Percentiles rank a stretch among this genome's conserved stretches.
Evolutionary conservation across 2,797 vertebrate species (phyloP).

Genomic region (Chiroxiphia lanceolata): DNA sequence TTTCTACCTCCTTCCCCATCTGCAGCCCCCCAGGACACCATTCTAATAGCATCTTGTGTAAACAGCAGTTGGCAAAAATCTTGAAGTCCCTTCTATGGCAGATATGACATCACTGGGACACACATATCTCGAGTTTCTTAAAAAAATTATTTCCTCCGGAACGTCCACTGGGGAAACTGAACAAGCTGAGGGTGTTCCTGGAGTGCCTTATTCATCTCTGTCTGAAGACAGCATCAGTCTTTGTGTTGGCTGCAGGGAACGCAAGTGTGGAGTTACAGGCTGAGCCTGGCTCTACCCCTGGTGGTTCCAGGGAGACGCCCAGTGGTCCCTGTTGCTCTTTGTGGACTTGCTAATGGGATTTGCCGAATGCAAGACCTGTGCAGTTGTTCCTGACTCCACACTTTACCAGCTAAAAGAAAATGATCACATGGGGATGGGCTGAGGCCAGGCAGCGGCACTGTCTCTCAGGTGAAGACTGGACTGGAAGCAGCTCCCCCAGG

Average conservation of each 20-base stretch:
- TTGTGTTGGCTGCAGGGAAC: neutral
- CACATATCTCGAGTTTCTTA: neutral
- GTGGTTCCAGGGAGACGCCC: neutral
- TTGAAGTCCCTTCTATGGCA: neutral
- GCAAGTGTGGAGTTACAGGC: neutral
- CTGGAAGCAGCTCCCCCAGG: neutral
- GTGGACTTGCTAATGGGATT: neutral
- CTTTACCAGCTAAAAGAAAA: neutral
- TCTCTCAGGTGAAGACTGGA: rapidly evolving
- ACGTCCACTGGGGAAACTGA: neutral
- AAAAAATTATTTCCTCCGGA: neutral
- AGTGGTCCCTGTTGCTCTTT: neutral
- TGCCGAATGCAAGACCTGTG: rapidly evolving
- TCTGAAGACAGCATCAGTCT: neutral
- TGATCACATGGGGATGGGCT: neutral
- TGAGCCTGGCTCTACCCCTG: neutral
- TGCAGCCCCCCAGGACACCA: neutral
- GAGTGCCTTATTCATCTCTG: neutral
- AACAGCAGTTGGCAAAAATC: conserved; percentile 4
- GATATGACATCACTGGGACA: neutral
- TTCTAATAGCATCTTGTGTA: neutral
- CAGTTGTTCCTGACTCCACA: neutral
- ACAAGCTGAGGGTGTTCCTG: neutral
- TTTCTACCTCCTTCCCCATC: conserved; percentile 30
- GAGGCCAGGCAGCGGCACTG: neutral